Conservation (phyloP, 2,888 invertebrate genomes). For the Molorchus minor region DNA sequence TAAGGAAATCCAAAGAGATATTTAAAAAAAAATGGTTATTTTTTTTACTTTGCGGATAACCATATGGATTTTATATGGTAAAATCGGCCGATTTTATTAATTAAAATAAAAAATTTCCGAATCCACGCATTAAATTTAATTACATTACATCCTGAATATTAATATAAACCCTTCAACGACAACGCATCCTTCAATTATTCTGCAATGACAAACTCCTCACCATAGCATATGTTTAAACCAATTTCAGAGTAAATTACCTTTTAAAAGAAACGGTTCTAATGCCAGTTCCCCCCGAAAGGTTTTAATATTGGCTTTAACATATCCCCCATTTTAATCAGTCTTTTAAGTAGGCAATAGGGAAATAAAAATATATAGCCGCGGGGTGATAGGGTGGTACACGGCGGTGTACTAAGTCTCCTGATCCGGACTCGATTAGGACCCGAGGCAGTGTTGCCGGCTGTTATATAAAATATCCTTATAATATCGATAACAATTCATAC, state of each 20-base stretch:
- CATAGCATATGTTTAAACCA: constrained; percentile 45
- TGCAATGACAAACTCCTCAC: not conserved
- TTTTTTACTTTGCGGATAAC: too few species aligned
- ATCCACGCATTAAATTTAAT: too few species aligned
- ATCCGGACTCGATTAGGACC: constrained; percentile 25
- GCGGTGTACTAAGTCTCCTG: constrained; percentile 23
- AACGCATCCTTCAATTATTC: too few species aligned
- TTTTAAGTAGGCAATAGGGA: constrained; percentile 63
- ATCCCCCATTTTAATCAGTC: constrained; percentile 63
- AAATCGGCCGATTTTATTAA: too few species aligned
- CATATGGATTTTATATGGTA: too few species aligned
- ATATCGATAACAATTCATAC: too few species aligned
- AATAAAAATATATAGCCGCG: constrained; percentile 63
- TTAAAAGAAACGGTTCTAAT: constrained; percentile 39
- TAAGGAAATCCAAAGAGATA: too few species aligned
- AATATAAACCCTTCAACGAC: too few species aligned
- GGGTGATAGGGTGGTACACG: constrained; percentile 33
- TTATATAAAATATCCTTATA: too few species aligned
- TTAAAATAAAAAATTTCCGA: too few species aligned
- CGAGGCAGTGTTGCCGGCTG: constrained; percentile 18
- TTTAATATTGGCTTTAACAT: constrained; percentile 60
- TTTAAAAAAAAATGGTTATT: too few species aligned
- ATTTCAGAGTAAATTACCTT: constrained; percentile 44
- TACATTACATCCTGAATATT: too few species aligned
- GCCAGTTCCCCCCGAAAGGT: constrained; percentile 36